Percentiles rank a stretch among this genome's conserved stretches.
Conservation (phyloP, 2,888 invertebrate species). For the Mimas tiliae region DNA sequence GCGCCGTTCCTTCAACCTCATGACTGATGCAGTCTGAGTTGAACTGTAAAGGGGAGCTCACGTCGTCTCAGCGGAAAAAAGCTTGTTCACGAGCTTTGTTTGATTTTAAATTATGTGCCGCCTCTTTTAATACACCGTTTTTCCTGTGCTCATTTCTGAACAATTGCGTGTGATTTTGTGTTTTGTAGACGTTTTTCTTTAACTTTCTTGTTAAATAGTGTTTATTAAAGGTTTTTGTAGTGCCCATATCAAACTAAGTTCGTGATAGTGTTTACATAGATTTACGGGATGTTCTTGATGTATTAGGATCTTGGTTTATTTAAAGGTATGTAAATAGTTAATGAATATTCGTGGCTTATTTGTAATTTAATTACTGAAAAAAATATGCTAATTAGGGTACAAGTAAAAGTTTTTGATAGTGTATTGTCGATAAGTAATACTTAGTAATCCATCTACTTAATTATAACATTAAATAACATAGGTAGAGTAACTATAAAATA, state of each 20-base stretch:
- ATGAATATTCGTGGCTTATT: neutral
- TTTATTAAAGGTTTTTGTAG: slow-evolving; percentile 51
- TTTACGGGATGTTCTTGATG: slow-evolving; percentile 66
- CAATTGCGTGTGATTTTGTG: slow-evolving; percentile 31
- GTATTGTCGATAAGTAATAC: no score
- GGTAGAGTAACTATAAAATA: no score
- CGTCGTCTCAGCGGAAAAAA: slow-evolving; percentile 54
- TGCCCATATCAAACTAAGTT: slow-evolving; percentile 37
- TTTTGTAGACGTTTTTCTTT: slow-evolving; percentile 19
- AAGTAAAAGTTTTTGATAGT: no score
- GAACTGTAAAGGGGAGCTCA: slow-evolving; percentile 47
- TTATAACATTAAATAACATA: no score
- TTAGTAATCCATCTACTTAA: no score
- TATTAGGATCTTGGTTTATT: slow-evolving; percentile 62
- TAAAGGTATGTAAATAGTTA: slow-evolving; percentile 55
- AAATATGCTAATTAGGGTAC: neutral
- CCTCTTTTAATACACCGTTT: slow-evolving; percentile 50
- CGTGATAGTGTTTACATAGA: slow-evolving; percentile 67
- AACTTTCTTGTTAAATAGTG: slow-evolving; percentile 46
- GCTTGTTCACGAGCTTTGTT: slow-evolving; percentile 78
- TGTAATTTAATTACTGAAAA: neutral
- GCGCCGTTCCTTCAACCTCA: slow-evolving; percentile 20
- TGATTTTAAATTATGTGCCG: slow-evolving; percentile 62
- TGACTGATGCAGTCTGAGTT: slow-evolving; percentile 75
- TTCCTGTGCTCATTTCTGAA: slow-evolving; percentile 30